Percentiles rank a stretch among this genome's conserved stretches.
These are phyloP conservation scores for Hydropotes inermis DNA, from an alignment of 2,113 vertebrate genomes.

Conservation along the genomic window DNA sequence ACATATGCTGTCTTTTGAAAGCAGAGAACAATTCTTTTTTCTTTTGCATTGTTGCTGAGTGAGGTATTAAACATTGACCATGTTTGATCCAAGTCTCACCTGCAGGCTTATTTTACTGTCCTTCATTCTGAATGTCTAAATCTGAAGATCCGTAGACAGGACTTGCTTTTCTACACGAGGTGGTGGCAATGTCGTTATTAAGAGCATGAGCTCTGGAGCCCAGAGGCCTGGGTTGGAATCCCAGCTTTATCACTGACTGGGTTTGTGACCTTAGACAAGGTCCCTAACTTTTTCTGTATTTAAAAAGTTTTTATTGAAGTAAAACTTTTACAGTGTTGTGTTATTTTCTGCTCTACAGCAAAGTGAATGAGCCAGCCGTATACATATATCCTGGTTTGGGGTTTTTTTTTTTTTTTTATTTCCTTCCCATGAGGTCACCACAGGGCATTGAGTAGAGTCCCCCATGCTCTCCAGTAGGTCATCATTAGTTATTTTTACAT, in stretches of 20 bases:
- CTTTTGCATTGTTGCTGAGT: background rate
- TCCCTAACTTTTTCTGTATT: background rate
- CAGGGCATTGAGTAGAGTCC: background rate
- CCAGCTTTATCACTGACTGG: fast-evolving
- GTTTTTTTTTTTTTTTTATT: background rate
- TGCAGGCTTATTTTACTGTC: background rate
- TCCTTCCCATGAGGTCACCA: background rate
- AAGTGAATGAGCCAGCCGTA: background rate
- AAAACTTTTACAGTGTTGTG: background rate
- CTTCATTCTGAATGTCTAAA: background rate
- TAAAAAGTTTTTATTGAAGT: background rate
- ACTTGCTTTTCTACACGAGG: background rate
- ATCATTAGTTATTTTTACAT: background rate
- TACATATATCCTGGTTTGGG: background rate
- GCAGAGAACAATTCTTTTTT: background rate
- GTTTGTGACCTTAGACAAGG: background rate
- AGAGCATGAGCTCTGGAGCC: background rate
- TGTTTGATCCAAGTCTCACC: background rate
- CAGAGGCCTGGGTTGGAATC: background rate
- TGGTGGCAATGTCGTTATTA: background rate
- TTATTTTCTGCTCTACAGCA: background rate
- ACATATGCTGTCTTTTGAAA: background rate
- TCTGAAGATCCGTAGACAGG: background rate
- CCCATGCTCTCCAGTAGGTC: background rate
- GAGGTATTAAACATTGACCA: background rate